These are phyloP conservation scores for Schizopygopsis malacanthus DNA, from an alignment of 2,797 vertebrate species.

Conservation along the genomic window DNA sequence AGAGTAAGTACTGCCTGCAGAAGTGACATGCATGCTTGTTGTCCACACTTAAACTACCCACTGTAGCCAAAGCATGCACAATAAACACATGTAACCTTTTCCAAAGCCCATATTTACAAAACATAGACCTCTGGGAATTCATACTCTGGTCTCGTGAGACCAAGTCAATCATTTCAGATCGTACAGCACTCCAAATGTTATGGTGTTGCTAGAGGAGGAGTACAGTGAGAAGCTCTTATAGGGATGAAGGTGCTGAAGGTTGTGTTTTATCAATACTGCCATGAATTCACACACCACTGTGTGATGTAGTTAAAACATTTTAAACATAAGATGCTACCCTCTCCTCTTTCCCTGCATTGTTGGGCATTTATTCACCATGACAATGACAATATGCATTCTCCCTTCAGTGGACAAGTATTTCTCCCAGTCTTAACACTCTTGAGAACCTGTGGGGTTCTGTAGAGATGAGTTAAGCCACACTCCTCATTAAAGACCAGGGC, in stretches of 20 bases:
- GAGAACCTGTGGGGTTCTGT: not conserved
- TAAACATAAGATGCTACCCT: not conserved
- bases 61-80: not conserved
- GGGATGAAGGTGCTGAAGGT: not conserved
- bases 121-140: not conserved
- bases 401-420: not conserved
- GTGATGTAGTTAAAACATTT: not conserved
- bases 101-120: not conserved
- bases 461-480: not conserved
- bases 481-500: not conserved
- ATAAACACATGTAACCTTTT: not conserved
- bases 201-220: not conserved
- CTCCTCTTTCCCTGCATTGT: not conserved
- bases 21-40: no score
- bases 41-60: no score
- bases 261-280: not conserved
- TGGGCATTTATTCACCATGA: not conserved
- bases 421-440: not conserved
- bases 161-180: not conserved
- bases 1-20: no score
- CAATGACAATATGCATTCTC: not conserved
- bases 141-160: not conserved
- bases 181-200: not conserved
- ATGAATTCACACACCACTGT: not conserved
- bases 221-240: not conserved